A percentile compares a stretch with the other conserved stretches of the same genome.
Conservation (phyloP, 2,888 invertebrate species). For the Germaria angustata region DNA sequence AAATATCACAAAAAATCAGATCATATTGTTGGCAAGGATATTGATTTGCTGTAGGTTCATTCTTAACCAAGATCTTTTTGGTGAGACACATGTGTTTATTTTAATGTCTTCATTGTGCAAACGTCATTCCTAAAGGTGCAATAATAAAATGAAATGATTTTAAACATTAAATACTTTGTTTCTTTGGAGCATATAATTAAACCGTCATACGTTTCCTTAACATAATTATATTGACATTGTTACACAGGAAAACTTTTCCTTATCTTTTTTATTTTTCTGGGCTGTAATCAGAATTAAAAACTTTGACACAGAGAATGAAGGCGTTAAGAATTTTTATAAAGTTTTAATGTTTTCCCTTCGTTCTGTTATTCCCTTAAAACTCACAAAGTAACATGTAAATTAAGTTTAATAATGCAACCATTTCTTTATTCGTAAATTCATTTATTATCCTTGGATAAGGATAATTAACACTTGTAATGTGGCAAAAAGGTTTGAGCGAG, state of each 20-base stretch:
- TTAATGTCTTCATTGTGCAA: too few relatives aligned
- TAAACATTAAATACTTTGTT: too few relatives aligned
- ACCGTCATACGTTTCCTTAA: conserved; percentile 23
- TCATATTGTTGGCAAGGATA: too few relatives aligned
- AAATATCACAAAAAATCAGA: too few relatives aligned
- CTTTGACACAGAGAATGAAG: conserved; percentile 34
- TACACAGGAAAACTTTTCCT: conserved; percentile 26
- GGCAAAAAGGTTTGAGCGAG: conserved; percentile 5
- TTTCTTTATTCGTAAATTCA: conserved; percentile 40
- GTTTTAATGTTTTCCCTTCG: conserved; percentile 3
- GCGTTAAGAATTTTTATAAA: conserved; percentile 36
- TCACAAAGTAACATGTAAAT: conserved; percentile 38
- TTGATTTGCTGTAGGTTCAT: too few relatives aligned
- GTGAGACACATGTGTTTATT: too few relatives aligned
- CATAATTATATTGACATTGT: conserved; percentile 45
- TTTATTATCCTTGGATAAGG: conserved; percentile 50
- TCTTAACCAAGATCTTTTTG: too few relatives aligned
- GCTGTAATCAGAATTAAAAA: conserved; percentile 49
- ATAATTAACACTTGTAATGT: conserved; percentile 51
- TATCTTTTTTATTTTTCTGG: conserved; percentile 8
- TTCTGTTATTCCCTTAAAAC: conserved; percentile 25
- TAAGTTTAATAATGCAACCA: conserved; percentile 36
- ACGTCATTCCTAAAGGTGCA: too few relatives aligned
- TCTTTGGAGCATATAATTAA: too few relatives aligned
- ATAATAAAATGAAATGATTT: too few relatives aligned